Evolutionary conservation across 2,888 invertebrate genomes (phyloP), one percentile per base, ranked within the genome.

Genomic region (Patella depressa): DNA sequence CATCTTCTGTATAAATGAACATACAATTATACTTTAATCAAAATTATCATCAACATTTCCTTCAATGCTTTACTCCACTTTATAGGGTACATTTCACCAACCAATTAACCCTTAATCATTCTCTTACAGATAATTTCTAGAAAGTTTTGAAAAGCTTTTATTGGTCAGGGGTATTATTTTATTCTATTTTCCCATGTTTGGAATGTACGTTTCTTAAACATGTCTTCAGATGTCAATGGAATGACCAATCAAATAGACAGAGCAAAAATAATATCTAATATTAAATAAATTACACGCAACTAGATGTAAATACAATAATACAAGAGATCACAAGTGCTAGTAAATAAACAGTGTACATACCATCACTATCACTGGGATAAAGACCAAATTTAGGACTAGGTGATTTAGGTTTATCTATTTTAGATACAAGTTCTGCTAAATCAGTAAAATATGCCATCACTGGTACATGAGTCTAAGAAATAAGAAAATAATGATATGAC

Each of bases 381-480:
- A 74, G 74, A 55, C 14, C 72, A 72, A 70, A 53, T 11, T 78
- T 71, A 75, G 76, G 81, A 53, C 72, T 77, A 15, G 75, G 78
- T 15, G 76, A 72, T 45, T 80, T 78, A 0, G 89, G 89, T 55
- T 89, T 86, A 17, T 91, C 89, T 71, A 91, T 91, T 78, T 89
- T 87, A 9, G 90, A 90, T 34, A 91, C 90, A 72, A 90, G 82
- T 80, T 91, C 91, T n/a, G 91, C 91, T 34, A 91, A 87, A 78
- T 91, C 91, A 45, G 90, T 91, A 86, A 91, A 91, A 79, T 89
- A 88, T 17, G 89, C 88, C 82, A 90, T 86, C 65, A 83, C 85
- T 17, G 90, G 88, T 2, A 87, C 81, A 29, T 80, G 80, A 55
- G 82, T 82, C 89, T 89, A 45, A 45, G 81, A 2, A 81, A 77